phyloP scores from a whole-genome alignment of 2,888 invertebrate species.

The Plagodis pulveraria region DNA sequence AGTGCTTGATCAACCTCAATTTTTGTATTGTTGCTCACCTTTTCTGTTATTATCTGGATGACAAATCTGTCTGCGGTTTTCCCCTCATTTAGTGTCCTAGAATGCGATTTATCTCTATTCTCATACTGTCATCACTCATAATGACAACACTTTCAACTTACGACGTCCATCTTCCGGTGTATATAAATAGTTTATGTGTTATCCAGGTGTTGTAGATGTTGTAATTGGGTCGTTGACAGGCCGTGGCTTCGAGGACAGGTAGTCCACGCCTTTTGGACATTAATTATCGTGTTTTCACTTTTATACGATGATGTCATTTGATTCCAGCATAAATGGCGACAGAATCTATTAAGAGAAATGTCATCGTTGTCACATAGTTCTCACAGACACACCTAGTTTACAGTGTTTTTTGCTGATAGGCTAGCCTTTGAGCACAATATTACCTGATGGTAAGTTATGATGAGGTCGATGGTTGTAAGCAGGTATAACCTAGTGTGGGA shows the following conservation, averaged over 20 bases:
- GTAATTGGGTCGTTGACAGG: conserved; percentile 59
- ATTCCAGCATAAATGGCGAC: conserved; percentile 16
- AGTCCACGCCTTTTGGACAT: conserved; percentile 49
- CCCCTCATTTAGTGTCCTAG: conserved; percentile 10
- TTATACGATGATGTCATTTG: conserved; percentile 37
- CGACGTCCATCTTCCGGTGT: conserved; percentile 30
- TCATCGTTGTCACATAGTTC: conserved; percentile 11
- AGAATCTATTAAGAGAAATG: conserved; percentile 22
- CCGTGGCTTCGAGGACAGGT: conserved; percentile 47
- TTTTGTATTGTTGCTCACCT: conserved; percentile 9
- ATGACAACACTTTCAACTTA: conserved; percentile 35
- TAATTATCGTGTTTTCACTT: conserved; percentile 64
- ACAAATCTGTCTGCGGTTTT: conserved; percentile 21
- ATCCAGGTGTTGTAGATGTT: conserved; percentile 58
- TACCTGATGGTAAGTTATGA: too few species aligned
- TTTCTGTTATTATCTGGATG: conserved; percentile 22
- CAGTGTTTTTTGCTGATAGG: neutral
- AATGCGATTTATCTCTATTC: conserved; percentile 18
- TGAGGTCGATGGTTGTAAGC: too few species aligned
- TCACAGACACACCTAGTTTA: conserved; percentile 11
- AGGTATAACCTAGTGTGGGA: too few species aligned
- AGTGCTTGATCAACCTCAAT: conserved; percentile 18
- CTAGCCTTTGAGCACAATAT: too few species aligned
- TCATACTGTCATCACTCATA: conserved; percentile 42
- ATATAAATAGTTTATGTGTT: conserved; percentile 54